A percentile compares a stretch with the other conserved stretches of the same genome.
Evolutionary conservation across 1,140 invertebrate genomes (phyloP).

Genomic region (Drosophila funebris): DNA sequence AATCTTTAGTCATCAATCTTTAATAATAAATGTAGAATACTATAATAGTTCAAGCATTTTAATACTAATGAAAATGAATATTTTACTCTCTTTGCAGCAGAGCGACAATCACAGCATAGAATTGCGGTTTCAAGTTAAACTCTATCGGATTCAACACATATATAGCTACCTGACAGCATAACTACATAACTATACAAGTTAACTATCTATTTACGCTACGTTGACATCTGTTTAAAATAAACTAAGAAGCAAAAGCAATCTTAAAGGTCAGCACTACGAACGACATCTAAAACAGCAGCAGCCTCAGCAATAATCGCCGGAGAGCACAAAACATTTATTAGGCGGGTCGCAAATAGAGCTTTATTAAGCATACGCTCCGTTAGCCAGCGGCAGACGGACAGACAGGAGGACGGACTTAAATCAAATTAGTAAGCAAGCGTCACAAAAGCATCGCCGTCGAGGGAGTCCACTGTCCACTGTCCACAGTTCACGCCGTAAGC

Average conservation of each 20-base stretch:
- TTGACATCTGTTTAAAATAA: slow-evolving; percentile 6
- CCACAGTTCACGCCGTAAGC: slow-evolving; percentile 29
- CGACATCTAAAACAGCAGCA: slow-evolving; percentile 31
- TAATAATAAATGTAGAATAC: background rate
- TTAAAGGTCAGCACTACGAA: slow-evolving; percentile 16
- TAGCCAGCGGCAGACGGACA: slow-evolving; percentile 11
- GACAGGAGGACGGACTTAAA: slow-evolving; percentile 23
- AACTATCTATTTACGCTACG: slow-evolving; percentile 16
- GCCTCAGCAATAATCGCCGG: slow-evolving; percentile 44
- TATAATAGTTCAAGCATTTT: background rate
- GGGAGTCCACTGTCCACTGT: slow-evolving; percentile 8
- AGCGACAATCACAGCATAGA: slow-evolving; percentile 42
- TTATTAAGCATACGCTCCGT: slow-evolving; percentile 66
- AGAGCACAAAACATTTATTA: slow-evolving; percentile 47
- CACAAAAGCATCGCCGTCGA: slow-evolving; percentile 41
- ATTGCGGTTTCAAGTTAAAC: slow-evolving; percentile 34
- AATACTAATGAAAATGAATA: background rate
- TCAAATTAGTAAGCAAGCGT: slow-evolving; percentile 75
- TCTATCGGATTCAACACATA: slow-evolving; percentile 26
- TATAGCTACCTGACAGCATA: slow-evolving; percentile 6
- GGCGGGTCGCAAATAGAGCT: slow-evolving; percentile 54
- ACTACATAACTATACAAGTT: background rate
- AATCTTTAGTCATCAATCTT: background rate
- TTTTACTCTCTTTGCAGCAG: slow-evolving; percentile 28
- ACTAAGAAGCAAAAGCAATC: background rate